Evolutionary conservation across 2,113 vertebrate species (phyloP), one percentile per base, ranked within the genome.

Genomic region (Clarias batrachus): DNA sequence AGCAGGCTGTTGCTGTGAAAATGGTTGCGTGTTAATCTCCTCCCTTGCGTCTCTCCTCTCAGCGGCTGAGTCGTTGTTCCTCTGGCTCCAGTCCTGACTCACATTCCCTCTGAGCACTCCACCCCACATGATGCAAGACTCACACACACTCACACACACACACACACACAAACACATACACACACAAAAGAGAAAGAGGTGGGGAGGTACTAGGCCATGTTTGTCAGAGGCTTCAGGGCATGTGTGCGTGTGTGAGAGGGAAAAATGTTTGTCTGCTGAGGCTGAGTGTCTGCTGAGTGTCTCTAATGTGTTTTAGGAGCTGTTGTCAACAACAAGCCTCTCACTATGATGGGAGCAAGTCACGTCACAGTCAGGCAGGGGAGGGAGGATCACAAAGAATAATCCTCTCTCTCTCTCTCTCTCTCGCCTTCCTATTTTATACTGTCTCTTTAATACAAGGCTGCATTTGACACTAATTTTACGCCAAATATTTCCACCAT

Each of bases 51-150:
- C 70, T 86, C 73, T 88, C 62, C 84, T 88, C 78, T 59, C 56
- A 25, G 33, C 25, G 74, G 74, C 74, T 81, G 77, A 70, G 77
- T 74, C 62, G 37, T 66, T 70, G 77, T 85, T 88, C 65, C 33
- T 88, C 65, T 86, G 84, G 82, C 85, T 77, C 71, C 9, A 17
- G 81, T 66, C 80, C 88, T 86, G 83, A 71, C 88, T 89, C 66
- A 83, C 74, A 86, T 88, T 88, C 76, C 77, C 83, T 84, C 73
- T 59, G 77, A 83, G 81, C 81, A 73, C 84, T 78, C 74, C 81
- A 84, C 81, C 87, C 87, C 81, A 59, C 85, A 86, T 86, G 86
- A 79, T 88, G 88, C 88, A 86, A 86, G 71, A 87, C 62, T 21
- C 77, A 62, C 16, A 56, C 85, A 73, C 41, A 48, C 23, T 57